These are phyloP conservation scores for Apostichopus japonicus DNA, from an alignment of 35 echinoderm and acorn worm species.

Conservation along the genomic window DNA sequence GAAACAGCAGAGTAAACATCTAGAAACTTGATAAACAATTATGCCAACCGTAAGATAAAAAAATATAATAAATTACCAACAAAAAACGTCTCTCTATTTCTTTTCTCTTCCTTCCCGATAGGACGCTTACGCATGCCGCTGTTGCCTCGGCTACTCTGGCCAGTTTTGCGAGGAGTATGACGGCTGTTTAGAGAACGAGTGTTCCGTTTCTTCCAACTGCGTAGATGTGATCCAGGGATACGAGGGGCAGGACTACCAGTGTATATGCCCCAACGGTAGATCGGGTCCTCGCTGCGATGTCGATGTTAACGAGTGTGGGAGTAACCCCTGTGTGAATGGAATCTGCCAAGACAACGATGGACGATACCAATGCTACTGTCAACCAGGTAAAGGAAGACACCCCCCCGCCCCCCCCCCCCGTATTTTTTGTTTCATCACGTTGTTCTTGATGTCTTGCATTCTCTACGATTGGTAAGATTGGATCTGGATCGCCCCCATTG, in stretches of 20 bases:
- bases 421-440: too few relatives aligned
- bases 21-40: too few relatives aligned
- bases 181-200: conserved; percentile 75
- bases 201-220: conserved; percentile 72
- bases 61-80: neutral
- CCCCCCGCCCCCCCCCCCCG: too few relatives aligned
- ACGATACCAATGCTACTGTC: conserved; percentile 73
- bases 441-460: too few relatives aligned
- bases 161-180: conserved; percentile 75
- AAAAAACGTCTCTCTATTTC: neutral
- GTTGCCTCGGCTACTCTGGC: conserved; percentile 76
- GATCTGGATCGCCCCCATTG: too few relatives aligned
- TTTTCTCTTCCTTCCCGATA: conserved; percentile 39
- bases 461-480: too few relatives aligned
- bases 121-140: conserved; percentile 74
- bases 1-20: too few relatives aligned
- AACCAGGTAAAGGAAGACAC: conserved; percentile 46
- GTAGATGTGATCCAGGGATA: conserved; percentile 87
- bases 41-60: too few relatives aligned
- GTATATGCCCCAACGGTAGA: conserved; percentile 80
- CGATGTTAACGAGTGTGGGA: conserved; percentile 87
- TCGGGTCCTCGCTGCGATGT: conserved; percentile 79
- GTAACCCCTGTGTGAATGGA: conserved; percentile 79
- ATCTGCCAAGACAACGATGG: conserved; percentile 76
- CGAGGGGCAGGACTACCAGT: conserved; percentile 68